phyloP scores from a whole-genome alignment of 2,113 vertebrate species.

The Melospiza georgiana region DNA sequence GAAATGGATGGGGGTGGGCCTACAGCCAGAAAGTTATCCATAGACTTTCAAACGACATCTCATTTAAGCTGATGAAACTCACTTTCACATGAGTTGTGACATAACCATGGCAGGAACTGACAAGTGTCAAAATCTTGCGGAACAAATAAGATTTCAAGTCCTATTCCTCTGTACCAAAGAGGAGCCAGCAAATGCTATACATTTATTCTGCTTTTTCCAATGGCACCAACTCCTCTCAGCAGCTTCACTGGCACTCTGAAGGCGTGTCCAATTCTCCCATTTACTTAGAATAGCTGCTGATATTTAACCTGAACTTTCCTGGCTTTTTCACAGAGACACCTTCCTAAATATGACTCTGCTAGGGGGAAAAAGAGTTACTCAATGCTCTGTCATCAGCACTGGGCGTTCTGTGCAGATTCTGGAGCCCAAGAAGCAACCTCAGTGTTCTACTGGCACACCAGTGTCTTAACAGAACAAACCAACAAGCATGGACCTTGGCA shows the following conservation, averaged over 20 bases:
- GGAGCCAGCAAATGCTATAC: slow-evolving; percentile 27
- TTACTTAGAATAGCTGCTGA: neutral
- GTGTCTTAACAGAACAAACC: neutral
- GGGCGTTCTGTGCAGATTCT: neutral
- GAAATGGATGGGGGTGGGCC: neutral
- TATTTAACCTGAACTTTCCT: neutral
- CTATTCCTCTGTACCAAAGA: neutral
- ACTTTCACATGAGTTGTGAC: slow-evolving; percentile 48
- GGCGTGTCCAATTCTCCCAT: neutral
- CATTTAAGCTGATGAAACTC: slow-evolving; percentile 46
- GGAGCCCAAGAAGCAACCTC: neutral
- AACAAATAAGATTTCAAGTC: slow-evolving; percentile 29
- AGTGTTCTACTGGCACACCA: neutral
- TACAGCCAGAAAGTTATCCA: slow-evolving; percentile 39
- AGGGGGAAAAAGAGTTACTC: neutral
- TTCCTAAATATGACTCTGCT: neutral
- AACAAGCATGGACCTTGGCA: neutral
- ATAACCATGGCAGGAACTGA: slow-evolving; percentile 44
- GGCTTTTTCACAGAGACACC: neutral
- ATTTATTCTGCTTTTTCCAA: neutral
- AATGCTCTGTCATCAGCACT: neutral
- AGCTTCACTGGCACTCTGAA: neutral
- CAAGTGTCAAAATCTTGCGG: slow-evolving; percentile 57
- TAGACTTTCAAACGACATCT: slow-evolving; percentile 18
- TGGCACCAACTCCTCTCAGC: neutral